A percentile compares a stretch with the other conserved stretches of the same genome.
These are phyloP conservation scores for Seriola aureovittata DNA, from an alignment of 2,113 vertebrate genomes.

Conservation along the genomic window DNA sequence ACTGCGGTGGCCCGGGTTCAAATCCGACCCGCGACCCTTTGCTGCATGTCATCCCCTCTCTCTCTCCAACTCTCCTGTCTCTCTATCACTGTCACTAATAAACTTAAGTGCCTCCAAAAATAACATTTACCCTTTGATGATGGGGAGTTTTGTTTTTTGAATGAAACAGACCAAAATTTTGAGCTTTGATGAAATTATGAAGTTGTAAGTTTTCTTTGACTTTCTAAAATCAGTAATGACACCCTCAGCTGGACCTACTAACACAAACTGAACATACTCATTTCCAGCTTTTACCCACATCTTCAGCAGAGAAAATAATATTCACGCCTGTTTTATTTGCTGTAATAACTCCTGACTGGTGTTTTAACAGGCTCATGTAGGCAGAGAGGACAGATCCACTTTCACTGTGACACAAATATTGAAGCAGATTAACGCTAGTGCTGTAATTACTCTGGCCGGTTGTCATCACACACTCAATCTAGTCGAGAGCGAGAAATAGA, in stretches of 20 bases:
- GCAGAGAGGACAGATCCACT: conserved; percentile 52
- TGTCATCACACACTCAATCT: conserved; percentile 62
- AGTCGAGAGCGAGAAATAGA: conserved; percentile 15
- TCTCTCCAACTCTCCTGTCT: no score
- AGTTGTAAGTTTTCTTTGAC: neutral
- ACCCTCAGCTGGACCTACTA: neutral
- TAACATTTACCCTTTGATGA: neutral
- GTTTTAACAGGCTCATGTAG: conserved; percentile 34
- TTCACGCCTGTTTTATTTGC: conserved; percentile 22
- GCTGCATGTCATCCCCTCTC: no score
- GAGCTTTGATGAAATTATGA: neutral
- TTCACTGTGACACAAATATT: conserved; percentile 60
- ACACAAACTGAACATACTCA: conserved; percentile 15
- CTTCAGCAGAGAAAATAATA: conserved; percentile 33
- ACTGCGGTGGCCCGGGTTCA: no score
- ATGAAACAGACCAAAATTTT: neutral
- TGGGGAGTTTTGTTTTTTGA: neutral
- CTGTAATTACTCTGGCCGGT: conserved; percentile 70
- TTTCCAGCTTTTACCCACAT: conserved; percentile 20
- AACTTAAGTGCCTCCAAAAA: no score
- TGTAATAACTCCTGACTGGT: conserved; percentile 24
- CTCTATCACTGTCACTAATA: no score
- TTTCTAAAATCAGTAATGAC: neutral
- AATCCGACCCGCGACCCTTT: no score
- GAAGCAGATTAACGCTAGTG: conserved; percentile 75